Conservation (phyloP, 1,140 invertebrate genomes). For the Lucilia cuprina region DNA sequence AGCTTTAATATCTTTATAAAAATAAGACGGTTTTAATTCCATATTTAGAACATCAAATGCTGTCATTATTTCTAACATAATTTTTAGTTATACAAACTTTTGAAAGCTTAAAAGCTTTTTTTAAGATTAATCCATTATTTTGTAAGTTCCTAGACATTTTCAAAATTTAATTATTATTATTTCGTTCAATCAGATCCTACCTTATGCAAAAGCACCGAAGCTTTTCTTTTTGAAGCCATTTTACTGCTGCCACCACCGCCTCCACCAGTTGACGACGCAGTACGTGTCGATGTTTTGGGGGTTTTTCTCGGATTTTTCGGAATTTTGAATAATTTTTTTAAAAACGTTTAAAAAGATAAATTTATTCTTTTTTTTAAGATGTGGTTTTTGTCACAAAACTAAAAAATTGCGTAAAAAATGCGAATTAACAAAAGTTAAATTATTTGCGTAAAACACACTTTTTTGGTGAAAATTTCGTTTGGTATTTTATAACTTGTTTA, state of each 20-base stretch:
- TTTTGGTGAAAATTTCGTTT: not conserved
- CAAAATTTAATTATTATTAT: too few relatives aligned
- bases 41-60: too few relatives aligned
- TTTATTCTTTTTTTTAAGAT: not conserved
- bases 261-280: slow-evolving; percentile 62
- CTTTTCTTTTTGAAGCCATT: slow-evolving; percentile 63
- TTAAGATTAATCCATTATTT: too few relatives aligned
- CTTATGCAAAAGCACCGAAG: slow-evolving; percentile 62
- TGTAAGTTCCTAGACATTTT: too few relatives aligned
- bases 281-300: slow-evolving; percentile 62
- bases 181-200: slow-evolving; percentile 44
- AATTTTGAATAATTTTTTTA: slow-evolving; percentile 59
- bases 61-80: too few relatives aligned
- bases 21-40: too few relatives aligned
- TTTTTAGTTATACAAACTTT: too few relatives aligned
- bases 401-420: too few relatives aligned
- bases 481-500: too few relatives aligned
- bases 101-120: too few relatives aligned
- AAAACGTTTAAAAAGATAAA: slow-evolving; percentile 7
- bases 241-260: slow-evolving; percentile 61
- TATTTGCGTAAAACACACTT: not conserved
- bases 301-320: slow-evolving; percentile 63
- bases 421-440: not conserved
- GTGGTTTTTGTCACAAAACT: not conserved
- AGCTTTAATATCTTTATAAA: too few relatives aligned